Conservation (phyloP, 2,888 invertebrate species). For the Panzeria rudis region DNA sequence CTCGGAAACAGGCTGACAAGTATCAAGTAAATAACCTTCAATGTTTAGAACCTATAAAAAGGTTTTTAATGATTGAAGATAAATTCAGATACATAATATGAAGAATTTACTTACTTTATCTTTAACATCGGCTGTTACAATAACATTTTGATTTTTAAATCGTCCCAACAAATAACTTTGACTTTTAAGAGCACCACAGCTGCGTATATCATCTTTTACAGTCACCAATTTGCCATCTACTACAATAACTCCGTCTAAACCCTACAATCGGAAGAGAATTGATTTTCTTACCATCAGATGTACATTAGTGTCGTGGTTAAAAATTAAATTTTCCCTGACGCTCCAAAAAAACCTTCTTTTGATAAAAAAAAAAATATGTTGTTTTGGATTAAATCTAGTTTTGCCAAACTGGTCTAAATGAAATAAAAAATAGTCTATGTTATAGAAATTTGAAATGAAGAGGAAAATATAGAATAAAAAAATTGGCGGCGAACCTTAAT, state of each 20-base stretch:
- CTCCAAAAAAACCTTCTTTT: too few relatives aligned
- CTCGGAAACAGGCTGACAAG: constrained; percentile 83
- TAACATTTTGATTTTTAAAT: constrained; percentile 80
- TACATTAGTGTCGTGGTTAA: too few relatives aligned
- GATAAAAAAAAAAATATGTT: too few relatives aligned
- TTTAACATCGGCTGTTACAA: constrained; percentile 82
- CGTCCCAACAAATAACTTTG: constrained; percentile 78
- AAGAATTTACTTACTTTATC: constrained; percentile 81
- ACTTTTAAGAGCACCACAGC: constrained; percentile 81
- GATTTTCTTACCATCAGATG: too few relatives aligned
- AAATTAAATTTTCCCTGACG: too few relatives aligned
- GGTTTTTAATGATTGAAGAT: neutral
- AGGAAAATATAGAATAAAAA: too few relatives aligned
- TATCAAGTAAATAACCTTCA: constrained; percentile 79
- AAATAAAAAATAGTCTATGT: too few relatives aligned
- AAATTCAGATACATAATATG: neutral
- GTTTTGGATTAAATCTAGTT: too few relatives aligned
- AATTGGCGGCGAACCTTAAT: too few relatives aligned
- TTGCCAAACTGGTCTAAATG: too few relatives aligned
- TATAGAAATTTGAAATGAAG: too few relatives aligned
- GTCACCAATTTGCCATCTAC: constrained; percentile 80
- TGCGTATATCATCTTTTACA: constrained; percentile 81
- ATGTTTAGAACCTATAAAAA: constrained; percentile 74
- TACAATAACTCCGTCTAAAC: constrained; percentile 82
- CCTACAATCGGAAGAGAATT: constrained; percentile 74